A percentile compares a stretch with the other conserved stretches of the same genome.
Conservation (phyloP, 2,888 invertebrate species). For the Penaeus monodon region DNA sequence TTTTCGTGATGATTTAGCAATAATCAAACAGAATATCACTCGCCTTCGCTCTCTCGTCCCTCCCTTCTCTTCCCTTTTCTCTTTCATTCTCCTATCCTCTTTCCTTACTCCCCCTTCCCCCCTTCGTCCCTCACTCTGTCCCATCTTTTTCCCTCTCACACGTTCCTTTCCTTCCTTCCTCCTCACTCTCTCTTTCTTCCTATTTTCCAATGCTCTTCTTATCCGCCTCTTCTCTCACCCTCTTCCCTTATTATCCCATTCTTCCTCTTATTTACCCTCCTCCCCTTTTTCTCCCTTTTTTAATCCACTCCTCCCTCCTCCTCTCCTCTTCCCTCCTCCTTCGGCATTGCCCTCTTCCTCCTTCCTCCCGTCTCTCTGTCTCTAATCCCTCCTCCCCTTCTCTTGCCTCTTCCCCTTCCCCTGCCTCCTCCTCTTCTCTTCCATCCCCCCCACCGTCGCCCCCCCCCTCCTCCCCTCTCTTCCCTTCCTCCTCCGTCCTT, state of each 20-base stretch:
- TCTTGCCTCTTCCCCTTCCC: too few relatives aligned
- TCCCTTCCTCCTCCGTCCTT: not conserved
- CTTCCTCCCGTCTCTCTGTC: too few relatives aligned
- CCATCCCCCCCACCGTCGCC: not conserved
- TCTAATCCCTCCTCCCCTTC: too few relatives aligned
- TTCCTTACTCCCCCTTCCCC: not conserved
- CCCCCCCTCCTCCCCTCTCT: not conserved
- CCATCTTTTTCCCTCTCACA: too few relatives aligned
- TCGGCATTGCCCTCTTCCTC: too few relatives aligned
- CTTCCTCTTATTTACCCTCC: too few relatives aligned
- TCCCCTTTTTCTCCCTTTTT: too few relatives aligned
- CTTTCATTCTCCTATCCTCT: not conserved
- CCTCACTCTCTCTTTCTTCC: too few relatives aligned
- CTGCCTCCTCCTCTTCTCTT: not conserved
- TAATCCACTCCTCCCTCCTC: not conserved
- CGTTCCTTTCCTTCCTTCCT: not conserved
- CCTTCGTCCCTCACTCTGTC: too few relatives aligned
- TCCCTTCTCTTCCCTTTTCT: not conserved
- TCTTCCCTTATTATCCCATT: too few relatives aligned
- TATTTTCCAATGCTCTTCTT: too few relatives aligned
- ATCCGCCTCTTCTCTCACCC: too few relatives aligned
- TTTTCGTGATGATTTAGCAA: not conserved
- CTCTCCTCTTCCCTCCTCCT: not conserved
- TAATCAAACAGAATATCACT: slow-evolving; percentile 4
- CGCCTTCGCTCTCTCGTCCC: not conserved